Conservation (phyloP, 1,140 invertebrate species). For the Lepidurus couesii region DNA sequence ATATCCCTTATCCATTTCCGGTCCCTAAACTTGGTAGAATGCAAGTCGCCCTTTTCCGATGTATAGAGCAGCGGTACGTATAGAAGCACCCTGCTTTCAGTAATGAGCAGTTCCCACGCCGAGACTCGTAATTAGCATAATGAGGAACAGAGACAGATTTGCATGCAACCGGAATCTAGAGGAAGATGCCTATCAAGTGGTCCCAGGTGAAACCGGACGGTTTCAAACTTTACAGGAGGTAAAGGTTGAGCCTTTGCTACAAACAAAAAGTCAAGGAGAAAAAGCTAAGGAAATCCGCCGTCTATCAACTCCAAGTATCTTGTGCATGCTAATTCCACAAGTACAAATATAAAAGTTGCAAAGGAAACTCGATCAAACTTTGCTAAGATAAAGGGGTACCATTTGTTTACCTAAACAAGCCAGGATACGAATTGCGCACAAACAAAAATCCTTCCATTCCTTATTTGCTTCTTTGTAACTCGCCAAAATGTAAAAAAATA, state of each 20-base stretch:
- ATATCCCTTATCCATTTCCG: slow-evolving; percentile 17
- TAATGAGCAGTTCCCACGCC: slow-evolving; percentile 20
- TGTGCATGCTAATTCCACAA: background rate
- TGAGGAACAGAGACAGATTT: slow-evolving; percentile 15
- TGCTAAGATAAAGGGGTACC: background rate
- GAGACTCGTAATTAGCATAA: slow-evolving; percentile 19
- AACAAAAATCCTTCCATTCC: background rate
- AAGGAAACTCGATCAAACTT: background rate
- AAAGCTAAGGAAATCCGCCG: background rate
- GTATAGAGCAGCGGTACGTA: background rate
- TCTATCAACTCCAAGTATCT: background rate
- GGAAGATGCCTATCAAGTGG: slow-evolving; percentile 18
- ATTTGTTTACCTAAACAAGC: background rate
- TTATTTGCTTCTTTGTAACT: background rate
- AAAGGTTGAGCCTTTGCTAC: background rate
- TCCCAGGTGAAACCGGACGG: slow-evolving; percentile 12
- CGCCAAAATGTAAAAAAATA: background rate
- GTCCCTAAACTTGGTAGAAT: background rate
- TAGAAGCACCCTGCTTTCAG: background rate
- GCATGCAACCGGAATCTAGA: slow-evolving; percentile 16
- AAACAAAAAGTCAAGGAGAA: background rate
- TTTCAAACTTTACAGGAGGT: background rate
- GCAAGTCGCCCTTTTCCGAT: background rate
- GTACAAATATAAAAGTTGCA: background rate
- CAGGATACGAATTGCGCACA: background rate